Evolutionary conservation across 2,113 vertebrate species (phyloP), one percentile per base, ranked within the genome.

Genomic region (Asarcornis scutulata): DNA sequence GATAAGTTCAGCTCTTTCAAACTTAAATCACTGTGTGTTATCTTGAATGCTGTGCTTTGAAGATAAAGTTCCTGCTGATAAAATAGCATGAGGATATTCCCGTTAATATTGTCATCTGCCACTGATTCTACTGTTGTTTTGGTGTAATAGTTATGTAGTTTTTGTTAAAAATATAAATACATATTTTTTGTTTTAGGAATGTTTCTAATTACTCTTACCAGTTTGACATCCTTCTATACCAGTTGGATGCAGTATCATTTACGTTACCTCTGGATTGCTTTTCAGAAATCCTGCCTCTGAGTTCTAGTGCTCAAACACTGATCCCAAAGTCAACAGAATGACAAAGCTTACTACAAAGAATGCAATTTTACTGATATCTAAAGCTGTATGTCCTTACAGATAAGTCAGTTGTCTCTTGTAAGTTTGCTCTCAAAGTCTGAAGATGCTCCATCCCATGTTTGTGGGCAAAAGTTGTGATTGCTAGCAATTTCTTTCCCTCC

Each of bases 161-260:
- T 93, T 72, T 59, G 8, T 91, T 75, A 80, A 55, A 86, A 63
- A 63, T 64, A 15, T 13, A 14, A 16, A 2, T 32, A 53, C 12
- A 8, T 67, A 21, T 68, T 79, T 87, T 32, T 72, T 79, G 62
- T 42, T 82, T 44, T 55, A 62, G 46, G 27, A 85, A 62, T 42
- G 25, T 76, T 93, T 29, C 38, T n/a, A 60, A 56, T 72, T 76
- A 79, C 25, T 69, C 15, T 76, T 93, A 93, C 34, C 80, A 81
- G 23, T 77, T 86, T 62, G 55, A 48, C 38, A 77, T 83, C 38
- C 17, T 68, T 80, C 55, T 81, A 5, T 74, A 0, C 52, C 36
- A 58, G 17, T 58, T 86, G 59, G 40, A 83, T 77, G 31, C 34
- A 77, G 15, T 13, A 69, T 79, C 34, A 53, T 88, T 83, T 83